Evolutionary conservation across 92 coral and sea anemone genomes (phyloP).

Genomic region (Montipora capitata): DNA sequence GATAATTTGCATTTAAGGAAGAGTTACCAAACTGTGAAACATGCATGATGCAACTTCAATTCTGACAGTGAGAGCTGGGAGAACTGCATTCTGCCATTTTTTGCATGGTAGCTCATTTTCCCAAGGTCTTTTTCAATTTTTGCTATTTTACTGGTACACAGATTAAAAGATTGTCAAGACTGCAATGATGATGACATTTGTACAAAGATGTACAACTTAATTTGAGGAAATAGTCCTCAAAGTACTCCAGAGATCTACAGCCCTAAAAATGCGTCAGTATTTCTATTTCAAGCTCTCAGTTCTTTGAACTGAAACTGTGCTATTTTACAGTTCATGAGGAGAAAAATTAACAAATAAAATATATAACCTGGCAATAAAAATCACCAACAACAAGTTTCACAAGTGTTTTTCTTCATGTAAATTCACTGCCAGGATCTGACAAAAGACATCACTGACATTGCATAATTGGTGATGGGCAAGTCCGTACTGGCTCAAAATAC

Average conservation of each 20-base stretch:
- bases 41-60: too few relatives aligned
- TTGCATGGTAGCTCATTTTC: too few relatives aligned
- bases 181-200: too few relatives aligned
- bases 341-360: background rate
- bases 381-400: background rate
- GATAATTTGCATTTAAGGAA: too few relatives aligned
- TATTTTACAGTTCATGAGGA: background rate
- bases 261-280: background rate
- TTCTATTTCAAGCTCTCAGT: background rate
- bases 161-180: too few relatives aligned
- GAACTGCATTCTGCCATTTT: too few relatives aligned
- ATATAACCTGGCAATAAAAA: background rate
- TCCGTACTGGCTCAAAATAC: slow-evolving; percentile 10
- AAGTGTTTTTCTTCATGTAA: background rate
- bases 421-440: background rate
- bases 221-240: background rate
- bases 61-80: too few relatives aligned
- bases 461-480: slow-evolving; percentile 18
- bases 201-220: background rate
- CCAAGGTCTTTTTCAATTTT: too few relatives aligned
- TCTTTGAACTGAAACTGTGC: too few relatives aligned
- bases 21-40: background rate
- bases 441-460: slow-evolving; percentile 19
- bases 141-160: too few relatives aligned
- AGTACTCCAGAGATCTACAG: too few relatives aligned